phyloP scores from a whole-genome alignment of 2,797 vertebrate genomes.

The Gadopsis marmoratus region DNA sequence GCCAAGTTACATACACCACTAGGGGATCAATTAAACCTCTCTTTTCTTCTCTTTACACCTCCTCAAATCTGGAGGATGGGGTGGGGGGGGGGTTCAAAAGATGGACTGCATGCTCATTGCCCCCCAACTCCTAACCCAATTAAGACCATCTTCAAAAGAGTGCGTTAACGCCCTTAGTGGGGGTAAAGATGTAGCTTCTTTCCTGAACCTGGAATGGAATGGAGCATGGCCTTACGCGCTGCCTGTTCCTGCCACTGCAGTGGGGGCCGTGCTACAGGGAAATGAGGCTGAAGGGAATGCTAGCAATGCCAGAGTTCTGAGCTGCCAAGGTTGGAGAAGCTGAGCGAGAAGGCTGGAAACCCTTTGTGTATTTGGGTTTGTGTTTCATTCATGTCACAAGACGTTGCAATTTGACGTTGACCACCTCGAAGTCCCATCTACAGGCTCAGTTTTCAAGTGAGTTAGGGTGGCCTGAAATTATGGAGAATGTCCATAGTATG shows the following conservation, averaged over 20 bases:
- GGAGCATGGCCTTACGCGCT: conserved; percentile 23
- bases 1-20: conserved; percentile 66
- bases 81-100: conserved; percentile 65
- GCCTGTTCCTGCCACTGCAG: conserved; percentile 31
- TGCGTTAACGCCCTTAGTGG: conserved; percentile 77
- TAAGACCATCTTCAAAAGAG: conserved; percentile 83
- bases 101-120: conserved; percentile 34
- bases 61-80: conserved; percentile 61
- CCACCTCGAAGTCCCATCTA: not conserved
- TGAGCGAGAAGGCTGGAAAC: not conserved
- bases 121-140: conserved; percentile 72
- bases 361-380: conserved; percentile 1
- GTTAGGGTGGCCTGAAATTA: no score
- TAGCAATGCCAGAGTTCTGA: conserved; percentile 6
- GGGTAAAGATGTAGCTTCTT: conserved; percentile 73
- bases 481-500: no score
- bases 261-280: conserved; percentile 8
- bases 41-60: conserved; percentile 74
- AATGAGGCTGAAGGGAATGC: conserved; percentile 40
- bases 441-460: not conserved
- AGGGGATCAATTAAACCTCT: conserved; percentile 81
- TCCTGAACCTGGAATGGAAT: conserved; percentile 31
- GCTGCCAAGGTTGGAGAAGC: conserved; percentile 11
- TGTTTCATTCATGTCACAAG: not conserved
- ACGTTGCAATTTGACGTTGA: not conserved